phyloP scores from a whole-genome alignment of 2,113 vertebrate species.

The Platysteira castanea region DNA sequence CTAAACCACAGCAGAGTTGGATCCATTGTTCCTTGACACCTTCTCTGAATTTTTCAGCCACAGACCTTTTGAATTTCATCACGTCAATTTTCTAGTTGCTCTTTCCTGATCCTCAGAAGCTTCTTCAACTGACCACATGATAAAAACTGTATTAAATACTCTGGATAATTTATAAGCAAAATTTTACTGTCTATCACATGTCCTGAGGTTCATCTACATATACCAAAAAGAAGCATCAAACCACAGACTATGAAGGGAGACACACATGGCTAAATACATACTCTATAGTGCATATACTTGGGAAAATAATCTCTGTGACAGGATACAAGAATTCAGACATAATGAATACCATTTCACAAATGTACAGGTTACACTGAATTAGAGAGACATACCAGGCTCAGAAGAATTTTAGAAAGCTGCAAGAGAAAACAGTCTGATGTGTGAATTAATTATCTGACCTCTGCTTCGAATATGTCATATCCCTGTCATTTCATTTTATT shows the following conservation, averaged over 20 bases:
- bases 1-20: background rate
- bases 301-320: background rate
- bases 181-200: background rate
- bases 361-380: background rate
- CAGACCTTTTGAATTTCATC: background rate
- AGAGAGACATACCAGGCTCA: background rate
- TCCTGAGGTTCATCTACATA: background rate
- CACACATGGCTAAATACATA: background rate
- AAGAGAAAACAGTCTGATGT: constrained; percentile 13
- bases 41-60: background rate
- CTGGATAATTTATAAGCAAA: background rate
- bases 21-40: background rate
- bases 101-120: background rate
- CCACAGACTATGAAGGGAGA: background rate
- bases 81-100: background rate
- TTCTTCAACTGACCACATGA: background rate
- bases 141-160: background rate
- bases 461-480: constrained; percentile 35
- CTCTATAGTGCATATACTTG: background rate
- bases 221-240: background rate
- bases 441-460: constrained; percentile 52
- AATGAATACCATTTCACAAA: background rate
- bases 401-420: constrained; percentile 33
- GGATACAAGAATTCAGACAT: background rate
- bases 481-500: constrained; percentile 35